Percentiles rank a stretch among this genome's conserved stretches.
phyloP scores from a whole-genome alignment of 2,113 vertebrate species.

The Neodontobutis hainanensis region DNA sequence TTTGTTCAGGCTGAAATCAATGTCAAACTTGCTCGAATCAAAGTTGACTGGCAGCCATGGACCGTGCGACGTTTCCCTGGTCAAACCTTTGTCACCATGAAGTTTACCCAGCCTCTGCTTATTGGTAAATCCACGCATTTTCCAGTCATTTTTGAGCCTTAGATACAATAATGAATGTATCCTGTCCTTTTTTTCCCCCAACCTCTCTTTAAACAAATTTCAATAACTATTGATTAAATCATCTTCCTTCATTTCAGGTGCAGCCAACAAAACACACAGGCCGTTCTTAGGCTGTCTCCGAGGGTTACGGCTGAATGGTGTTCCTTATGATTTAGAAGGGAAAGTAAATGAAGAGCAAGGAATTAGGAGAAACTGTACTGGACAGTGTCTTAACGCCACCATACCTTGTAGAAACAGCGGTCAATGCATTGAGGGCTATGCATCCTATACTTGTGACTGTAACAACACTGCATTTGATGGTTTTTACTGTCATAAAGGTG shows the following conservation, averaged over 20 bases:
- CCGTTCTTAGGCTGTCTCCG: constrained; percentile 94
- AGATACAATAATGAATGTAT: background rate
- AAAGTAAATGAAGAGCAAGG: constrained; percentile 90
- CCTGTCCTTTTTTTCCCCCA: too few species aligned
- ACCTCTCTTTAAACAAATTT: background rate
- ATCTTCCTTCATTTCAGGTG: constrained; percentile 73
- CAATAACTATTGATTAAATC: background rate
- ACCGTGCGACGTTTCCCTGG: constrained; percentile 84
- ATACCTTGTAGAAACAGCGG: constrained; percentile 92
- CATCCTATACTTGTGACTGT: constrained; percentile 93
- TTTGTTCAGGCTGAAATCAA: constrained; percentile 94
- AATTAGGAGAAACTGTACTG: constrained; percentile 90
- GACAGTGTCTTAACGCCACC: constrained; percentile 86
- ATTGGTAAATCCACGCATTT: constrained; percentile 82
- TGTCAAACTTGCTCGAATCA: constrained; percentile 89
- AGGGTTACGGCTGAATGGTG: constrained; percentile 90
- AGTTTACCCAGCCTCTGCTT: constrained; percentile 87
- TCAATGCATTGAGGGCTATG: constrained; percentile 92
- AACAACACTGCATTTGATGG: constrained; percentile 92
- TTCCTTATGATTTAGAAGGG: constrained; percentile 90
- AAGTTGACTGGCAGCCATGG: constrained; percentile 94
- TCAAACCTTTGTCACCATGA: constrained; percentile 90
- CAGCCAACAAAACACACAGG: constrained; percentile 87
- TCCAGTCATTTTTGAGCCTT: background rate
- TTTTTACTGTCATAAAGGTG: constrained; percentile 93